A percentile compares a stretch with the other conserved stretches of the same genome.
phyloP scores from a whole-genome alignment of 1,140 invertebrate genomes.

The Drepana arcuata region DNA sequence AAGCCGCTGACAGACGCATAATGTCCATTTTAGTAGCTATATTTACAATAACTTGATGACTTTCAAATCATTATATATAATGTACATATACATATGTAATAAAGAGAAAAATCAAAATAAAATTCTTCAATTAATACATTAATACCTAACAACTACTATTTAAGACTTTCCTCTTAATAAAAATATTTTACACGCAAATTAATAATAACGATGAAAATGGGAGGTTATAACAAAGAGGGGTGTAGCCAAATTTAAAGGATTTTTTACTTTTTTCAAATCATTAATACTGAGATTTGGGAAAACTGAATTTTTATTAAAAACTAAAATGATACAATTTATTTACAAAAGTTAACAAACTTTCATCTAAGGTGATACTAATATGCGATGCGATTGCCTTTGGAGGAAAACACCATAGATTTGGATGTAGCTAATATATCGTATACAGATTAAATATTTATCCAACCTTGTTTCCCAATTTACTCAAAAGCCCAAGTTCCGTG shows the following conservation, averaged over 20 bases:
- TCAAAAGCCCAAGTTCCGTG: too few relatives aligned
- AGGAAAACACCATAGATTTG: too few relatives aligned
- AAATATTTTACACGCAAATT: conserved; percentile 67
- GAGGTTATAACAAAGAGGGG: conserved; percentile 48
- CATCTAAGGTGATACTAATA: conserved; percentile 27
- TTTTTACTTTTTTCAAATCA: conserved; percentile 19
- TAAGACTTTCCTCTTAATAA: conserved; percentile 68
- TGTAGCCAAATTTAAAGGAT: conserved; percentile 24
- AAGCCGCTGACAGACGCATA: conserved; percentile 36
- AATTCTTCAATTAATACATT: conserved; percentile 68
- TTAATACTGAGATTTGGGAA: conserved; percentile 49
- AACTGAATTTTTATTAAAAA: conserved; percentile 16
- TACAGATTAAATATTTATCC: too few relatives aligned
- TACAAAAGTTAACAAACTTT: conserved; percentile 62
- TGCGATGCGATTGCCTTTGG: conserved; percentile 36
- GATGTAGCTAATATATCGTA: too few relatives aligned
- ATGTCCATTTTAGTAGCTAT: conserved; percentile 46
- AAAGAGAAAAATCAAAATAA: conserved; percentile 69
- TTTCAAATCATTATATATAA: conserved; percentile 60
- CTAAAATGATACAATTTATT: conserved; percentile 50
- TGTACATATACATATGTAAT: conserved; percentile 62
- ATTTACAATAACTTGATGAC: conserved; percentile 62
- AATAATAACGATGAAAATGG: conserved; percentile 54
- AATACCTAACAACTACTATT: conserved; percentile 66
- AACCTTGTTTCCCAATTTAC: too few relatives aligned